Base-by-base conservation (phyloP, 2,113 vertebrate genomes). In the Regulus satrapa region DNA sequence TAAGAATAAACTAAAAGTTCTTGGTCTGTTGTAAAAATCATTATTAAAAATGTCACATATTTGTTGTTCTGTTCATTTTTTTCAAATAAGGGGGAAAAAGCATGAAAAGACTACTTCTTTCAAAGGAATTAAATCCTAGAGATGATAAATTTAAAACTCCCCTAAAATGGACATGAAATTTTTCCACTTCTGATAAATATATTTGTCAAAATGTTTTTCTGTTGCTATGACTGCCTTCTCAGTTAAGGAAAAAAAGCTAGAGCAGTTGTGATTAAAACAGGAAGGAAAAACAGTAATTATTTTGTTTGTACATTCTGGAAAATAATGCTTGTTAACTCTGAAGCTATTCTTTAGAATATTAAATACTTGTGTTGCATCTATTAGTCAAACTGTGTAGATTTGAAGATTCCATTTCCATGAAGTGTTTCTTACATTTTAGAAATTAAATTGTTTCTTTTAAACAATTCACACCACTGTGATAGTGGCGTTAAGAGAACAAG, bases 211-310 rank as follows among this genome's bases (percentile, higher is more conserved):
- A 71, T 20, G n/a, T 78, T 91, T 78, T 92, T 59, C 83, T 91
- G 92, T 92, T 87, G 84, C 93, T 91, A 92, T 81, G 93, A 89
- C 89, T 87, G 80, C 73, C 61, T 75, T 88, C 49, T 81, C 43
- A 59, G 40, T 67, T 46, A 63, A 66, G 40, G 9, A 72, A 81
- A 80, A 84, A 86, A 34, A 89, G 58, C 64, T 48, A 55, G 56
- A 91, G 63, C 41, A 76, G 77, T 94, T 11, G 4, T 46, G 45
- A 89, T 81, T 81, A 85, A 81, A 95, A 85, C 25, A 91, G 76
- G 45, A 89, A 56, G 26, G 40, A 85, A 95, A 92, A 88, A 0
- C 51, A 78, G 46, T 74, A 92, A 94, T 89, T 94, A 92, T 80
- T 96, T 89, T 76, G 67, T 88, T 82, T 48, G 87, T 55, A 49